A percentile compares a stretch with the other conserved stretches of the same genome.
Evolutionary conservation across 2,797 vertebrate species (phyloP).

Genomic region (Mionectes olivaceus): DNA sequence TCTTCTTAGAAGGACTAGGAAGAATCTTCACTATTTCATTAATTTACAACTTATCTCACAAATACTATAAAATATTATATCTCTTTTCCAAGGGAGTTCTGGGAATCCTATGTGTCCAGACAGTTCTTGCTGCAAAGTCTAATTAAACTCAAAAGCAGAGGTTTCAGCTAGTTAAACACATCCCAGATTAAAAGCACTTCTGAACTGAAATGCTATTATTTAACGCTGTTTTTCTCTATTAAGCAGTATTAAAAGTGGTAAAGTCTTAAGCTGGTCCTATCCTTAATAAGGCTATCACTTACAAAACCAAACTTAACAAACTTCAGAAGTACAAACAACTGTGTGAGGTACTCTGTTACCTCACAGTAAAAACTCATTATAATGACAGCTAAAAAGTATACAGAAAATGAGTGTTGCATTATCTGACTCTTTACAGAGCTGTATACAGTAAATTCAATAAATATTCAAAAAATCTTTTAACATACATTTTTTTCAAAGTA

Average conservation of each 20-base stretch:
- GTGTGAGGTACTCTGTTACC: not conserved
- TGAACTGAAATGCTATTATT: not conserved
- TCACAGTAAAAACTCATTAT: not conserved
- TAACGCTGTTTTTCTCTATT: not conserved
- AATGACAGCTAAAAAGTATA: not conserved
- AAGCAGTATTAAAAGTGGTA: not conserved
- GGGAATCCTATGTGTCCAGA: not conserved
- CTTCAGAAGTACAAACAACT: not conserved
- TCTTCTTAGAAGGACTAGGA: not conserved
- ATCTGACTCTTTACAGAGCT: not conserved
- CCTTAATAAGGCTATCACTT: not conserved
- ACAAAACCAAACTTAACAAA: not conserved
- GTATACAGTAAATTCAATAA: not conserved
- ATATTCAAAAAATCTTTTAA: not conserved
- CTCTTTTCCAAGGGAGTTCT: conserved; percentile 8
- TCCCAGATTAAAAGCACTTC: not conserved
- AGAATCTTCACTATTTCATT: not conserved
- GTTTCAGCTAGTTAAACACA: not conserved
- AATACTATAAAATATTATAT: conserved; percentile 16
- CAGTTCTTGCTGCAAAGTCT: not conserved
- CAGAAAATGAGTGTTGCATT: not conserved
- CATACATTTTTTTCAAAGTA: not conserved
- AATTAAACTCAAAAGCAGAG: conserved; percentile 5
- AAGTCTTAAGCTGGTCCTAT: not conserved
- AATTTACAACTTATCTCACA: not conserved